Conservation (phyloP, 1,140 invertebrate species). For the Papilio polytes region DNA sequence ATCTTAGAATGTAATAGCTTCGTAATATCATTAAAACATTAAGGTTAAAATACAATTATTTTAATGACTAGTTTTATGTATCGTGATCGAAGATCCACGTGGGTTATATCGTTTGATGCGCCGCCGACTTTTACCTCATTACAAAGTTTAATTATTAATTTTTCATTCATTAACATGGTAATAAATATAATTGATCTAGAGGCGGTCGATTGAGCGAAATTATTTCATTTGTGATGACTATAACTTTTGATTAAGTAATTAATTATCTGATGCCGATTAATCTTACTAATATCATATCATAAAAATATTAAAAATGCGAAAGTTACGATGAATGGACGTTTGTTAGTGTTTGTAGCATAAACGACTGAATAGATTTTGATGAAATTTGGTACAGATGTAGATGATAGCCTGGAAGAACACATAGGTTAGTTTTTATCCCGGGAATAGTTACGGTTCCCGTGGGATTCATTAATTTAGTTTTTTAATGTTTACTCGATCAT, state of each 20-base stretch:
- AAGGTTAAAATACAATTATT: conserved; percentile 51
- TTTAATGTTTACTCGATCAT: too few species aligned
- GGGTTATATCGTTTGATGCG: conserved; percentile 50
- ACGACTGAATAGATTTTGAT: too few species aligned
- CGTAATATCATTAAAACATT: conserved; percentile 29
- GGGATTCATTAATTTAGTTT: too few species aligned
- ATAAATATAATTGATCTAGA: conserved; percentile 48
- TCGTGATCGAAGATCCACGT: conserved; percentile 18
- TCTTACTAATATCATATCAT: too few species aligned
- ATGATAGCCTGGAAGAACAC: too few species aligned
- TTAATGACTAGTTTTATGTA: conserved; percentile 46
- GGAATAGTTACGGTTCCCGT: too few species aligned
- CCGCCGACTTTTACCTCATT: conserved; percentile 60
- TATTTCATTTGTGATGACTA: conserved; percentile 44
- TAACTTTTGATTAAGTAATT: conserved; percentile 63
- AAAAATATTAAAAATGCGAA: too few species aligned
- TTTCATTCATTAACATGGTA: conserved; percentile 64
- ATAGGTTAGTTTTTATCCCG: too few species aligned
- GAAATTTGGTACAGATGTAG: too few species aligned
- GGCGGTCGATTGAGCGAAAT: conserved; percentile 44
- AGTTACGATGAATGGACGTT: too few species aligned
- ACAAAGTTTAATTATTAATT: conserved; percentile 61
- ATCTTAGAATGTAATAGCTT: background rate
- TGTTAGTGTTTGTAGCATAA: too few species aligned
- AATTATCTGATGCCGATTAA: conserved; percentile 37